These are phyloP conservation scores for Drosophila erecta DNA, from an alignment of 1,140 invertebrate genomes.

Conservation along the genomic window DNA sequence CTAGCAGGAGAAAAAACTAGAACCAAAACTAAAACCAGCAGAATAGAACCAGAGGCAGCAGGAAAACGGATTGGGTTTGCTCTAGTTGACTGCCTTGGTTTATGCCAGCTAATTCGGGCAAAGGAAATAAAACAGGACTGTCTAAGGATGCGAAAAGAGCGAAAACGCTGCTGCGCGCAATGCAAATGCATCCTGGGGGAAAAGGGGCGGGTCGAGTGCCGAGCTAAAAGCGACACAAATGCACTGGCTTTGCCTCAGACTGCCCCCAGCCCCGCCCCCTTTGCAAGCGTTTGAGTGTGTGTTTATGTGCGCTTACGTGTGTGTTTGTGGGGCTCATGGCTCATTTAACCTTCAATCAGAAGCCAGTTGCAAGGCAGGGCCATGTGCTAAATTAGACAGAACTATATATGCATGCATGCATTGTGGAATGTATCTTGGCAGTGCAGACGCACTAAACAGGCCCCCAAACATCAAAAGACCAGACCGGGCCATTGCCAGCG, in stretches of 20 bases:
- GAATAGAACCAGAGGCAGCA: conserved; percentile 15
- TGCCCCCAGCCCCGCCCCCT: conserved; percentile 4
- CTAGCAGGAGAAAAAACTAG: conserved; percentile 4
- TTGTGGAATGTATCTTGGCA: conserved; percentile 48
- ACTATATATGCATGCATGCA: conserved; percentile 35
- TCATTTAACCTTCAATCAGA: conserved; percentile 82
- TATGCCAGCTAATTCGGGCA: conserved; percentile 74
- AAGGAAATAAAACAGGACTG: conserved; percentile 75
- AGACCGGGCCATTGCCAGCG: conserved; percentile 48
- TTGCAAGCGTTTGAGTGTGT: neutral
- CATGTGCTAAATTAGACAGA: conserved; percentile 69
- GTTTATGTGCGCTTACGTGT: conserved; percentile 7
- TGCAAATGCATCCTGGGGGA: conserved; percentile 53
- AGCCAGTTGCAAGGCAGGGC: conserved; percentile 52
- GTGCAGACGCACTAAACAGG: conserved; percentile 34
- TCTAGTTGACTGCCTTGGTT: conserved; percentile 59
- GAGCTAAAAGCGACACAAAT: conserved; percentile 51
- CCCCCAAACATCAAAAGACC: conserved; percentile 46
- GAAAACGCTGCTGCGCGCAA: conserved; percentile 50
- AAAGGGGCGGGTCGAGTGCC: conserved; percentile 6
- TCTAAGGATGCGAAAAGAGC: conserved; percentile 65
- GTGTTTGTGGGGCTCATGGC: conserved; percentile 53
- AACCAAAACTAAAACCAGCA: neutral
- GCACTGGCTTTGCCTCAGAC: conserved; percentile 39
- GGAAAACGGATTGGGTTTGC: conserved; percentile 44